Evolutionary conservation across 2,888 invertebrate genomes (phyloP).

Genomic region (Macrophya annulata): DNA sequence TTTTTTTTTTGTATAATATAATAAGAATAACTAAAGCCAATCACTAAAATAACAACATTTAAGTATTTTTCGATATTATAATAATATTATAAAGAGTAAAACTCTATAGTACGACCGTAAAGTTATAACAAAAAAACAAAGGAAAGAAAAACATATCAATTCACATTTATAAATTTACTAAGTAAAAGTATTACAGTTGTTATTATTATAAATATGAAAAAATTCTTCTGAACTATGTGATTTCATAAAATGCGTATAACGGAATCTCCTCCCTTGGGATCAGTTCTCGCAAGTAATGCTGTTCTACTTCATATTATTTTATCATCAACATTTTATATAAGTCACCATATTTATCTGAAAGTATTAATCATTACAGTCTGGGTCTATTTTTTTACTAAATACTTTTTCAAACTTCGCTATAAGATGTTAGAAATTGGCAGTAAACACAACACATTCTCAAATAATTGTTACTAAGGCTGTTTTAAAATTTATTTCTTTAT

Average conservation of each 20-base stretch:
- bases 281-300: neutral
- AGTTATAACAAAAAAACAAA: neutral
- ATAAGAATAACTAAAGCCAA: slow-evolving; percentile 19
- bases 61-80: slow-evolving; percentile 25
- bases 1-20: slow-evolving; percentile 40
- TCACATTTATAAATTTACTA: slow-evolving; percentile 14
- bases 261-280: too few species aligned
- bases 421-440: neutral
- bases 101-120: slow-evolving; percentile 15
- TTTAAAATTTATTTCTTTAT: neutral
- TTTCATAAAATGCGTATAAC: neutral
- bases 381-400: neutral
- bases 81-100: slow-evolving; percentile 30
- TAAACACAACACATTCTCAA: neutral
- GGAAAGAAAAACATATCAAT: neutral
- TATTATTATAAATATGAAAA: slow-evolving; percentile 36
- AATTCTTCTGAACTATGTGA: slow-evolving; percentile 2
- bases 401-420: neutral
- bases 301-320: neutral
- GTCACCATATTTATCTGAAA: neutral
- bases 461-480: slow-evolving; percentile 16
- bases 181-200: slow-evolving; percentile 17
- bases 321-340: neutral
- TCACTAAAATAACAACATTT: slow-evolving; percentile 30
- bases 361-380: neutral